Evolutionary conservation across 2,113 vertebrate genomes (phyloP).

Genomic region (Amphiprion ocellaris): DNA sequence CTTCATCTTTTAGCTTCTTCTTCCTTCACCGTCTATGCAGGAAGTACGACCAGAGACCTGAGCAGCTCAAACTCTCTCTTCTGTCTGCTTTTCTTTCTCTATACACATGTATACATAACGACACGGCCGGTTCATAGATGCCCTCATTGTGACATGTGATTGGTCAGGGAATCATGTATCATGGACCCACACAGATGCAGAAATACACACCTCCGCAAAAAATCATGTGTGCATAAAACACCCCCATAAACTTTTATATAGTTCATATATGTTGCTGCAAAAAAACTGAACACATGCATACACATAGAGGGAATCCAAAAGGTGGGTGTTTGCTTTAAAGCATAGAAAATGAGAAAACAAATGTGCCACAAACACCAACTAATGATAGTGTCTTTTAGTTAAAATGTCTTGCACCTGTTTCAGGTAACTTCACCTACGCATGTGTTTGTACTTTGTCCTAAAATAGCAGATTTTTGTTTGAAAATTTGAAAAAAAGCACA

Average conservation of each 20-base stretch:
- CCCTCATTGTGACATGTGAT: constrained; percentile 67
- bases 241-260: background rate
- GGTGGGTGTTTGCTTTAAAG: constrained; percentile 14
- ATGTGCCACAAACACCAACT: background rate
- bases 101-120: constrained; percentile 26
- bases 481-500: background rate
- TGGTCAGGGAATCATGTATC: constrained; percentile 75
- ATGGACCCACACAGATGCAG: constrained; percentile 62
- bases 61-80: constrained; percentile 9
- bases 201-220: constrained; percentile 42
- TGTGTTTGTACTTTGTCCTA: background rate
- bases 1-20: constrained; percentile 74
- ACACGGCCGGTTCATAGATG: constrained; percentile 67
- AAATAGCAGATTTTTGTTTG: background rate
- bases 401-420: background rate
- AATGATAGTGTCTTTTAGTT: background rate
- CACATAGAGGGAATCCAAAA: background rate
- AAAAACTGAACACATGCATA: background rate
- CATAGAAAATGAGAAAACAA: constrained; percentile 14
- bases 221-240: background rate
- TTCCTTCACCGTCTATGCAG: constrained; percentile 46
- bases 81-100: constrained; percentile 5
- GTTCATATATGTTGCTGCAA: too few relatives aligned
- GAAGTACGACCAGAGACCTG: constrained; percentile 21
- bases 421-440: background rate